These are phyloP conservation scores for Salminus brasiliensis DNA, from an alignment of 2,113 vertebrate species.

Conservation along the genomic window DNA sequence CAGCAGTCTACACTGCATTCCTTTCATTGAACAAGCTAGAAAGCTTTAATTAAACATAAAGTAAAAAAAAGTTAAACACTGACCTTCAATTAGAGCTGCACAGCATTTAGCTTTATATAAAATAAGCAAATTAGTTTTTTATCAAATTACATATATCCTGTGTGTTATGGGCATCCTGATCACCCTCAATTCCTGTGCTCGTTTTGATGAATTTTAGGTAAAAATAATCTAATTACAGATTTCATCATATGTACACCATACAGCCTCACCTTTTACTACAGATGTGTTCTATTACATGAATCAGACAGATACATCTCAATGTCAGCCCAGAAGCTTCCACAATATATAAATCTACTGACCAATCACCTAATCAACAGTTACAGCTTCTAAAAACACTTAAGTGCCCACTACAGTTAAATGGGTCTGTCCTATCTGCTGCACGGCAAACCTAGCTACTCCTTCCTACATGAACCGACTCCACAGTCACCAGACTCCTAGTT, in stretches of 20 bases:
- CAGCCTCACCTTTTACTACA: background rate
- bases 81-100: no score
- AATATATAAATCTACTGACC: slow-evolving; percentile 1
- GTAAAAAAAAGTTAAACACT: no score
- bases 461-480: slow-evolving; percentile 13
- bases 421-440: slow-evolving; percentile 5
- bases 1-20: no score
- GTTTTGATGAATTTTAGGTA: no score
- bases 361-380: background rate
- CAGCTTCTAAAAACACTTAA: background rate
- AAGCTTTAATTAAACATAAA: background rate
- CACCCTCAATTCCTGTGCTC: no score
- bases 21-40: background rate
- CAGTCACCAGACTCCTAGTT: slow-evolving; percentile 43
- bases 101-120: no score
- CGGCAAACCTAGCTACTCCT: background rate
- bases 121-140: no score
- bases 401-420: background rate
- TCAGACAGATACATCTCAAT: no score
- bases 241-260: background rate
- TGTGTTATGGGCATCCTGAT: no score
- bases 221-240: no score
- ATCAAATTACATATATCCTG: no score
- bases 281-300: background rate
- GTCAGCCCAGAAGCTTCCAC: background rate